Evolutionary conservation across 2,113 vertebrate species (phyloP), one percentile per base, ranked within the genome.

Genomic region (Sitta europaea): DNA sequence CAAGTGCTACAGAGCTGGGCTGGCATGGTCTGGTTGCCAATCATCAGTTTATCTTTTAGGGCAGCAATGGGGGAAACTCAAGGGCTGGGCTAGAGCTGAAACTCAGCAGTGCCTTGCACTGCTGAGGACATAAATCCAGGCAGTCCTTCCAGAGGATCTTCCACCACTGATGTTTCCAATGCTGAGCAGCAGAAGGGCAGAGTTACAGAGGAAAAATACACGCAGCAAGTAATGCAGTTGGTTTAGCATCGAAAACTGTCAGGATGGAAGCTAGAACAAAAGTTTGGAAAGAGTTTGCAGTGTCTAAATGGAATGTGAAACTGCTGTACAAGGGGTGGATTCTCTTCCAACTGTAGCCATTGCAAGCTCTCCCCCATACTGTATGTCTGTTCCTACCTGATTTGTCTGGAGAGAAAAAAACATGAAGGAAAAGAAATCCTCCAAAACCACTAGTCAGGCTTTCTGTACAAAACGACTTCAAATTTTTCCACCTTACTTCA

Each of bases 291-390:
- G 45, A 47, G 7, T 31, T 86, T 59, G 33, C 7, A 51, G 16
- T 33, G 57, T 59, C 45, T 68, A 40, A 87, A 78, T 1, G 3
- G 65, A 81, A 87, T 10, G 45, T 28, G n/a, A 68, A 65, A 70
- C 20, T 72, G 31, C 13, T 27, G 29, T 73, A 58, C 3, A 21
- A 1, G 1, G 23, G 2, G 11, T 1, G 3, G n/a, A 43, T 75
- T 71, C 48, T 91, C 27, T 65, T 88, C 50, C 45, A 72, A 5
- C 0, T 67, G 48, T 6, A 85, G 36, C 36, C 61, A 78, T 20
- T 63, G 45, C 40, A 89, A 87, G 57, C 38, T 85, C 29, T 55
- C 51, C n/a, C 31, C 45, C 16, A 9, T 18, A 19, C 12, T 63
- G 15, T 40, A 14, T 40, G 33, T 38, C 55, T 91, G 9, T 45